phyloP scores from a whole-genome alignment of 2,797 vertebrate species.

The Caiman crocodilus region DNA sequence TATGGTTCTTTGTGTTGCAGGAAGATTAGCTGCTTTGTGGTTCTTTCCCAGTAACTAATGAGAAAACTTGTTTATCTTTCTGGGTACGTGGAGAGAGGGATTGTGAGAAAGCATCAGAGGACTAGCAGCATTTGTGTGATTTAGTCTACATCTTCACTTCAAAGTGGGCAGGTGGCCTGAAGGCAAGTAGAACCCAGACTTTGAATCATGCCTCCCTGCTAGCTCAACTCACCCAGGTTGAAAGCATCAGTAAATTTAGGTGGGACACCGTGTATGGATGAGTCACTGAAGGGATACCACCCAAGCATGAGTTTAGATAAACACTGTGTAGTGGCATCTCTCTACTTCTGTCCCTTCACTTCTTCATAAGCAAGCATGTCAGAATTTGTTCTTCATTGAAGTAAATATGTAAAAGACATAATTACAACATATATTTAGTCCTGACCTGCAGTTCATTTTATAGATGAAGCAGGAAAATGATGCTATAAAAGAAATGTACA shows the following conservation, averaged over 20 bases:
- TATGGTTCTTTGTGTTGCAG: not conserved
- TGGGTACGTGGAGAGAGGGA: not conserved
- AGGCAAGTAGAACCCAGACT: not conserved
- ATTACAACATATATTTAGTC: not conserved
- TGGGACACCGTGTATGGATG: not conserved
- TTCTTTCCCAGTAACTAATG: not conserved
- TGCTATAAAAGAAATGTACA: not conserved
- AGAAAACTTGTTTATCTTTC: conserved; percentile 33
- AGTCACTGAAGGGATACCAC: not conserved
- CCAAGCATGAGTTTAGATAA: not conserved
- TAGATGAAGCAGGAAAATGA: not conserved
- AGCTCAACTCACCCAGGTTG: not conserved
- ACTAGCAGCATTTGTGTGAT: not conserved
- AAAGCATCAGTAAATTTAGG: not conserved
- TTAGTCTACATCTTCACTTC: not conserved
- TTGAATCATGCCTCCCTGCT: not conserved
- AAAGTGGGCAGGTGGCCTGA: not conserved
- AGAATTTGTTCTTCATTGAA: not conserved
- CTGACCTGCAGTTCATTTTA: not conserved
- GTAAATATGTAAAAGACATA: not conserved
- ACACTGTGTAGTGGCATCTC: not conserved
- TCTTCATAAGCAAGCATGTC: not conserved
- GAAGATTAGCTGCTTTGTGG: not conserved
- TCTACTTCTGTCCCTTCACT: not conserved
- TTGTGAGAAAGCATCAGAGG: not conserved